These are phyloP conservation scores for Bos indicus DNA, from an alignment of 2,113 vertebrate species.

Conservation along the genomic window DNA sequence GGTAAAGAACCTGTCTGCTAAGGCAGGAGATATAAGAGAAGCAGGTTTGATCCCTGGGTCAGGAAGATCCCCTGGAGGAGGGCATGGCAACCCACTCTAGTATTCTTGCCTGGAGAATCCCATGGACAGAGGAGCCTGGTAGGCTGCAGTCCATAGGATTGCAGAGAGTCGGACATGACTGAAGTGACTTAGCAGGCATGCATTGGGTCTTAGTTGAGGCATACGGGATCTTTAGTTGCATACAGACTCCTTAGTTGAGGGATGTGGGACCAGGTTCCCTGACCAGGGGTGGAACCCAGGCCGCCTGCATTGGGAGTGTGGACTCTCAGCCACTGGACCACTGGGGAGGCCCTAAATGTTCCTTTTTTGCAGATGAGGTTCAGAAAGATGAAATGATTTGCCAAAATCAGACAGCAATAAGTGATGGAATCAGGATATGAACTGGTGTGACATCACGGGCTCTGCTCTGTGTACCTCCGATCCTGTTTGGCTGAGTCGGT, in stretches of 20 bases:
- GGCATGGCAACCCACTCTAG: background rate
- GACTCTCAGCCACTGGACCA: background rate
- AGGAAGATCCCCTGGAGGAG: background rate
- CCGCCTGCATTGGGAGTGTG: background rate
- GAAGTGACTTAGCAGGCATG: background rate
- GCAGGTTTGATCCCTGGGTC: background rate
- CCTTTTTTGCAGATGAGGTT: background rate
- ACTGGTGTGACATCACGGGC: accelerated
- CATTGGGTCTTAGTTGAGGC: background rate
- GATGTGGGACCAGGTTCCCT: background rate
- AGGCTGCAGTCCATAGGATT: background rate
- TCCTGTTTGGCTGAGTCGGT: background rate
- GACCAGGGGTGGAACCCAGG: background rate
- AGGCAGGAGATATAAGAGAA: background rate
- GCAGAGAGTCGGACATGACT: background rate
- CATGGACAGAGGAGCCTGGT: too few relatives aligned
- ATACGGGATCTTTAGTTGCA: background rate
- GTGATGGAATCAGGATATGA: background rate
- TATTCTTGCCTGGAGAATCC: too few relatives aligned
- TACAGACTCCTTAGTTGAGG: background rate
- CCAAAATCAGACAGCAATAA: background rate
- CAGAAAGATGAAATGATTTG: background rate
- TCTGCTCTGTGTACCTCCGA: background rate
- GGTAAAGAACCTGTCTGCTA: background rate
- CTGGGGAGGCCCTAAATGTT: background rate